phyloP scores from a whole-genome alignment of 2,888 invertebrate genomes.

The Poecilobothrus nobilitatus region DNA sequence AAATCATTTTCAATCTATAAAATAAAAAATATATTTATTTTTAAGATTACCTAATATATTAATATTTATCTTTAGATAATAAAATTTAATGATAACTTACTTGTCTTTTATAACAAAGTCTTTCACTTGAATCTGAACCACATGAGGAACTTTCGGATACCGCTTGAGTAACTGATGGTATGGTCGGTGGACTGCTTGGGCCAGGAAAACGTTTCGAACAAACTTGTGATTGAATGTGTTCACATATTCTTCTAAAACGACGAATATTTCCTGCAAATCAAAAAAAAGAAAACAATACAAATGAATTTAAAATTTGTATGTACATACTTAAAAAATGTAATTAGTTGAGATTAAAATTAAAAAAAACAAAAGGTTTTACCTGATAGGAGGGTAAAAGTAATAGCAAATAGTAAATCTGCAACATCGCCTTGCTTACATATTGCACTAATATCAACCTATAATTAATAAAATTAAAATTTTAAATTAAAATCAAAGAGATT shows the following conservation, averaged over 20 bases:
- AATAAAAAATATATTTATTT: conserved; percentile 18
- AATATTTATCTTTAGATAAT: conserved; percentile 2
- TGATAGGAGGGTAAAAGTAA: conserved; percentile 88
- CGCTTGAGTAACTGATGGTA: conserved; percentile 42
- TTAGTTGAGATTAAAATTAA: background rate
- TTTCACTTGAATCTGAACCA: conserved; percentile 44
- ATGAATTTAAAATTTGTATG: background rate
- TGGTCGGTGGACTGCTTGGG: conserved; percentile 42
- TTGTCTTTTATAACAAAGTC: conserved; percentile 43
- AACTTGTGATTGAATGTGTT: conserved; percentile 87
- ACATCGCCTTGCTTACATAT: conserved; percentile 64
- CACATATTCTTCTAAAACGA: conserved; percentile 89
- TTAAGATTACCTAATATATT: conserved; percentile 1
- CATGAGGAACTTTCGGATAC: conserved; percentile 46
- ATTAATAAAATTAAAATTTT: background rate
- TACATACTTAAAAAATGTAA: conserved; percentile 1
- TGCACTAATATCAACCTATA: conserved; percentile 78
- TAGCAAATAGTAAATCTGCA: conserved; percentile 73
- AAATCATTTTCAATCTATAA: conserved; percentile 42
- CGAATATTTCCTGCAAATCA: conserved; percentile 75
- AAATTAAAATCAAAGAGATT: background rate
- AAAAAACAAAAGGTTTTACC: conserved; percentile 57
- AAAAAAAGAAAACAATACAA: conserved; percentile 9
- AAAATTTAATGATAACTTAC: conserved; percentile 25
- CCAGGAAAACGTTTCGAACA: conserved; percentile 48